Base-by-base conservation (phyloP, 2,888 invertebrate genomes). In the Plebejus argus region DNA sequence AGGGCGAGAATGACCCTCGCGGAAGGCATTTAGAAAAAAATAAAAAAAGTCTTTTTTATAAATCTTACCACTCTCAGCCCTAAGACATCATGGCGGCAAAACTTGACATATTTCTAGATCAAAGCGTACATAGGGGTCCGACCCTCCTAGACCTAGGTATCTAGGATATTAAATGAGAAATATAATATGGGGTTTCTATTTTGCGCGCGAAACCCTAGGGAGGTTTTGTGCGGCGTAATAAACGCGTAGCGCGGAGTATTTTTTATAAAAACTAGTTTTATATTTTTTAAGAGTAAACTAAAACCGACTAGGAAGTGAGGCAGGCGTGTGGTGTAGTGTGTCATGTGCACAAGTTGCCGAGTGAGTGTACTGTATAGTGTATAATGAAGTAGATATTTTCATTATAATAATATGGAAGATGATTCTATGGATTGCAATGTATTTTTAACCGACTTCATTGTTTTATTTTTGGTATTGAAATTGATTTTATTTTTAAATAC, bases 61-160 rank as follows among this genome's bases (percentile, higher is more conserved):
- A 71, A 71, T 74, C 53, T 74, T 74, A 49, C 74, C 53, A 74
- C 74, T 74, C 74, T 28, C 45, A 35, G 83, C 81, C 79, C 81
- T 78, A 81, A 81, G 82, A 81, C 83, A 85, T 85, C 84, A 85
- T 84, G 84, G 84, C 83, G 78, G 78, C 76, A 70, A 79, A 77
- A 81, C 88, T 88, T 89, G 88, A 89, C 88, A 89, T 86, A 89
- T 86, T 88, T 87, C 87, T 85, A 86, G 84, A 85, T 88, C 88
- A 88, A 88, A 89, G 88, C 81, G 78, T 82, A 84, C 83, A 85
- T 82, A 84, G 83, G 86, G 86, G 86, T 81, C 81, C 81, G 79
- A 84, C 83, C 85, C 85, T 83, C 83, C 84, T 83, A 84, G 82
- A 79, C 81, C 77, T 72, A 77, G 77, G 77, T 72, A 71, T 77